Evolutionary conservation across 2,888 invertebrate species (phyloP), one percentile per base, ranked within the genome.

Genomic region (Tachina lurida): DNA sequence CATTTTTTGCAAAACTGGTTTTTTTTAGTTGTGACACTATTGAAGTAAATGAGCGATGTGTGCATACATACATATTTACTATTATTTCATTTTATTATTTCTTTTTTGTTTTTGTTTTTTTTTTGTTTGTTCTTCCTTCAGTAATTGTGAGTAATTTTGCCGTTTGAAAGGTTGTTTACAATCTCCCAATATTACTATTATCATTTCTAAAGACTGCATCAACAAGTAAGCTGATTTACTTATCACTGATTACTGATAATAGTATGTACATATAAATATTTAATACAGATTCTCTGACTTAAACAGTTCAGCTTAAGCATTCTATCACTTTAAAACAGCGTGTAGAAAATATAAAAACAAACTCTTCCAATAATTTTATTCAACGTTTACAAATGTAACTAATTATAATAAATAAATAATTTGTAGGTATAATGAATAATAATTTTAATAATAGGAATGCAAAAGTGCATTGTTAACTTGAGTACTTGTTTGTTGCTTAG

Each of bases 171-270:
- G n/a, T 63, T 17, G 45, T 41, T 67, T 47, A 22, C 45, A 45
- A 22, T n/a, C 17, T 49, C 54, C 4, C 13, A 65, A 17, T 31
- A 54, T 15, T 75, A 12, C 7, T 31, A 9, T 45, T 56, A 5
- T 56, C 52, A 58, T 47, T 67, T 17, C 47, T 17, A 39, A 45
- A 47, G 39, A 56, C 45, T 15, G 17, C 39, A 54, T 13, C 56
- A 31, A 41, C 19, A 19, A n/a, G 3, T 19, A 19, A 49, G 47
- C 15, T 41, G n/a, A 5, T 67, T 19, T n/a, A 17, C 41, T 67
- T 80, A 80, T 80, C 80, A 80, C 56, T 31, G 22, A 60, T 52
- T 13, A 22, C 60, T 80, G 67, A 80, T 52, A 74, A 62, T 43
- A 63, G n/a, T n/a, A n/a, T 12, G 17, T 10, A 3, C 22, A 22